Conservation (phyloP, 2,888 invertebrate genomes). For the Calameuta idolon region DNA sequence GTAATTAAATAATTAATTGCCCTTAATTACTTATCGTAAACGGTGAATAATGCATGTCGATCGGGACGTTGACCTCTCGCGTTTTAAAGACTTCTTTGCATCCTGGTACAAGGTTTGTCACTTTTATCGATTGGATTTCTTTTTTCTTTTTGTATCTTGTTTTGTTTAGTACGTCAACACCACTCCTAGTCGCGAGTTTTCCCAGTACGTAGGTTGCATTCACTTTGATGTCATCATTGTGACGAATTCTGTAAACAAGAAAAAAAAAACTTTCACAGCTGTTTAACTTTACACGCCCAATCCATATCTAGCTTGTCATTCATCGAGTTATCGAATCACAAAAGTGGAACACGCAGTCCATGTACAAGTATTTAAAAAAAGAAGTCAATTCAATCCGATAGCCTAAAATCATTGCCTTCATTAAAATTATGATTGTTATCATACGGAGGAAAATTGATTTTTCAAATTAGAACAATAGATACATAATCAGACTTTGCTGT, state of each 20-base stretch:
- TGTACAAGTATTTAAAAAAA: background rate
- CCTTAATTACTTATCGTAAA: slow-evolving; percentile 65
- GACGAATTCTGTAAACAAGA: slow-evolving; percentile 89
- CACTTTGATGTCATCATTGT: slow-evolving; percentile 99
- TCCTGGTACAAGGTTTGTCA: slow-evolving; percentile 65
- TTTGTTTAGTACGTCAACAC: slow-evolving; percentile 71
- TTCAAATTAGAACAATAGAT: too few species aligned
- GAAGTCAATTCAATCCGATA: background rate
- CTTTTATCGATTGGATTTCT: slow-evolving; percentile 73
- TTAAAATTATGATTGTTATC: too few species aligned
- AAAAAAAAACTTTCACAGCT: slow-evolving; percentile 36
- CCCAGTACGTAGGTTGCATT: slow-evolving; percentile 76
- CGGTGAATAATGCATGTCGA: slow-evolving; percentile 65
- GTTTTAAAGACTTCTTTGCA: slow-evolving; percentile 63
- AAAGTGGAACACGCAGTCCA: background rate
- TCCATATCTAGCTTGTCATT: background rate
- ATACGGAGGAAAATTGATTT: too few species aligned
- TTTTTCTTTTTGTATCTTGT: slow-evolving; percentile 58
- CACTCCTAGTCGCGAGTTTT: slow-evolving; percentile 74
- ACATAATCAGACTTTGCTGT: background rate
- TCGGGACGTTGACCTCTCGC: slow-evolving; percentile 62
- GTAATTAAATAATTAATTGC: slow-evolving; percentile 65
- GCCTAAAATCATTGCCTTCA: too few species aligned
- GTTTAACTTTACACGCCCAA: background rate
- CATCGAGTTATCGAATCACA: background rate